Evolutionary conservation across 2,888 invertebrate genomes (phyloP).

Genomic region (Coronaproctus castanopsis): DNA sequence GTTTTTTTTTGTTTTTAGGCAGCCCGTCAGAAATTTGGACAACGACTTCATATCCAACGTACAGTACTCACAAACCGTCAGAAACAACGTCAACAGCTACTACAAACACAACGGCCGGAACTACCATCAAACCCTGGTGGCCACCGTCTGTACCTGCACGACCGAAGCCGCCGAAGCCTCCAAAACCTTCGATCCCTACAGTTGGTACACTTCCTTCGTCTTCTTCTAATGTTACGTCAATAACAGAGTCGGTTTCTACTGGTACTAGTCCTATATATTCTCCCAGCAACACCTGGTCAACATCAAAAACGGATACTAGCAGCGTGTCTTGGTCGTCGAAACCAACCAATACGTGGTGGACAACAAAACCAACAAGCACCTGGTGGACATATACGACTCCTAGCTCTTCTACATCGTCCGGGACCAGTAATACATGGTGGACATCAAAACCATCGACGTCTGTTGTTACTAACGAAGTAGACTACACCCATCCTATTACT

Average conservation of each 20-base stretch:
- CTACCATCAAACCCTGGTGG: constrained; percentile 21
- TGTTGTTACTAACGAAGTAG: constrained; percentile 24
- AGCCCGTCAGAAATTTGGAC: neutral
- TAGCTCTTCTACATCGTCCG: constrained; percentile 3
- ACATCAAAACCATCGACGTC: constrained; percentile 22
- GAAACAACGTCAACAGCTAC: constrained; percentile 3
- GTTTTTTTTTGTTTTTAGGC: no score
- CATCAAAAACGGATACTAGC: neutral
- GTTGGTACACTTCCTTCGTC: constrained; percentile 4
- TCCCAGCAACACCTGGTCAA: constrained; percentile 1
- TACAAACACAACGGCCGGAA: constrained; percentile 17
- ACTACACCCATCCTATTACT: constrained; percentile 25
- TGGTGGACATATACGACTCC: constrained; percentile 11
- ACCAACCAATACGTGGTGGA: neutral
- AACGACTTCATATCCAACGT: neutral
- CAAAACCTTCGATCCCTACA: neutral
- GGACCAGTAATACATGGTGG: constrained; percentile 15
- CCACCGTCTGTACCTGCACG: constrained; percentile 15
- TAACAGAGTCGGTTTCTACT: neutral
- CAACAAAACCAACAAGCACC: neutral
- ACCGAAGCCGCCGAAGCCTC: constrained; percentile 3
- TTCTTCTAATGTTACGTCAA: neutral
- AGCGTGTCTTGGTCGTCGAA: neutral
- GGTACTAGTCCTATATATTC: neutral
- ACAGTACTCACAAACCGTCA: constrained; percentile 10